Conservation (phyloP, 2,888 invertebrate genomes). For the Cartodere bifasciata region DNA sequence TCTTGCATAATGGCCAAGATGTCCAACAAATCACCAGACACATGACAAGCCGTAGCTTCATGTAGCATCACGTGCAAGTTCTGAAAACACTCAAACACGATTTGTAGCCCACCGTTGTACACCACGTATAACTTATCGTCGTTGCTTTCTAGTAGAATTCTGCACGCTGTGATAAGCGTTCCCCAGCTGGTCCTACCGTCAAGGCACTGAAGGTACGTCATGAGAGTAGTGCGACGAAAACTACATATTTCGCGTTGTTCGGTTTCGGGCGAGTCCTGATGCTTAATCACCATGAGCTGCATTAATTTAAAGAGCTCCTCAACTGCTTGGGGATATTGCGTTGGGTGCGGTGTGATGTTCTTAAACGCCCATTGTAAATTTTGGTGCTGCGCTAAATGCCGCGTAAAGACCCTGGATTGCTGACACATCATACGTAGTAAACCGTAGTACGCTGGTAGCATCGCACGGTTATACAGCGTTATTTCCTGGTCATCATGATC, state of each 20-base stretch:
- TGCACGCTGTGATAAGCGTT: constrained; percentile 80
- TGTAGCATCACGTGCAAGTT: constrained; percentile 89
- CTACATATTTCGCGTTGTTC: constrained; percentile 73
- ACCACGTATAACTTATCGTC: constrained; percentile 82
- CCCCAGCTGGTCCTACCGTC: constrained; percentile 90
- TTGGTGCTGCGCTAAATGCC: constrained; percentile 81
- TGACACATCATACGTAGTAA: constrained; percentile 82
- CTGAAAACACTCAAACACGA: constrained; percentile 76
- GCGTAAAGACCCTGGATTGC: constrained; percentile 72
- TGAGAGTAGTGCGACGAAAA: constrained; percentile 73
- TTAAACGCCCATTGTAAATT: constrained; percentile 96
- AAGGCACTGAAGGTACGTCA: constrained; percentile 77
- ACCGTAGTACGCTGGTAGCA: constrained; percentile 88
- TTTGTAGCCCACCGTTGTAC: constrained; percentile 78
- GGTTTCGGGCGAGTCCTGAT: constrained; percentile 62
- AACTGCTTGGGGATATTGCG: constrained; percentile 83
- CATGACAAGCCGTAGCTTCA: constrained; percentile 83
- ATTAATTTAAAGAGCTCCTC: constrained; percentile 87
- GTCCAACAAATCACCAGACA: constrained; percentile 72
- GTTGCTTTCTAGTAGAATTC: constrained; percentile 77
- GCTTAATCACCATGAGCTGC: constrained; percentile 75
- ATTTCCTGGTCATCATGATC: constrained; percentile 96
- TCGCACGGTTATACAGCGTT: constrained; percentile 83
- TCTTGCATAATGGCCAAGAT: constrained; percentile 67
- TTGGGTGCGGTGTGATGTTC: constrained; percentile 91